Conservation (phyloP, 2,113 vertebrate genomes). For the Fregata magnificens region DNA sequence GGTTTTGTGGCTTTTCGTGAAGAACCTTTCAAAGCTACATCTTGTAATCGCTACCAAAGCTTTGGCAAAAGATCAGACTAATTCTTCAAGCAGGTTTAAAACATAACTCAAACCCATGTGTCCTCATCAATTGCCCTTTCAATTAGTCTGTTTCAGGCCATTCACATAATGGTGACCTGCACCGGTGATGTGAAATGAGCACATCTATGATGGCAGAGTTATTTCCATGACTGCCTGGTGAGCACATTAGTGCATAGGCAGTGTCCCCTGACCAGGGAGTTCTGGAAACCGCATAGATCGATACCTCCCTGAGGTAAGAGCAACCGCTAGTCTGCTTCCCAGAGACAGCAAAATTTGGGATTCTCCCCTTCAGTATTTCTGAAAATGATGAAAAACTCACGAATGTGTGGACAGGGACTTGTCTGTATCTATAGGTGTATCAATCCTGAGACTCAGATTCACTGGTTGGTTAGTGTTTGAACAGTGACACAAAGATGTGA, state of each 20-base stretch:
- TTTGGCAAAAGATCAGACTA: neutral
- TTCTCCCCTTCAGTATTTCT: neutral
- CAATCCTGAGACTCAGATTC: neutral
- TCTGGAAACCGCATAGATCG: neutral
- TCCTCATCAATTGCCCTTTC: neutral
- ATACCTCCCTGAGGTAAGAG: neutral
- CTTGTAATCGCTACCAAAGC: neutral
- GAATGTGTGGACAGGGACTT: neutral
- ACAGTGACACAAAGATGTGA: neutral
- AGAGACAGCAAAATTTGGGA: neutral
- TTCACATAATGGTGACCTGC: neutral
- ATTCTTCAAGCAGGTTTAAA: neutral
- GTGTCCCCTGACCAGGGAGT: neutral
- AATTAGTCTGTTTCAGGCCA: neutral
- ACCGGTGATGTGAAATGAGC: neutral
- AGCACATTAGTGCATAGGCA: neutral
- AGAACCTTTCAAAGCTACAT: neutral
- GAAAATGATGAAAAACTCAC: neutral
- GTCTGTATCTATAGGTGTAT: neutral
- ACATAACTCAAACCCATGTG: neutral
- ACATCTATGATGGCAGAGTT: neutral
- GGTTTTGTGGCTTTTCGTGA: neutral
- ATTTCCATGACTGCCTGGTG: neutral
- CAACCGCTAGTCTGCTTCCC: neutral
- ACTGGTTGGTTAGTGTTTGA: neutral